A percentile compares a stretch with the other conserved stretches of the same genome.
Conservation (phyloP, 2,797 vertebrate species). For the Margarornis squamiger region DNA sequence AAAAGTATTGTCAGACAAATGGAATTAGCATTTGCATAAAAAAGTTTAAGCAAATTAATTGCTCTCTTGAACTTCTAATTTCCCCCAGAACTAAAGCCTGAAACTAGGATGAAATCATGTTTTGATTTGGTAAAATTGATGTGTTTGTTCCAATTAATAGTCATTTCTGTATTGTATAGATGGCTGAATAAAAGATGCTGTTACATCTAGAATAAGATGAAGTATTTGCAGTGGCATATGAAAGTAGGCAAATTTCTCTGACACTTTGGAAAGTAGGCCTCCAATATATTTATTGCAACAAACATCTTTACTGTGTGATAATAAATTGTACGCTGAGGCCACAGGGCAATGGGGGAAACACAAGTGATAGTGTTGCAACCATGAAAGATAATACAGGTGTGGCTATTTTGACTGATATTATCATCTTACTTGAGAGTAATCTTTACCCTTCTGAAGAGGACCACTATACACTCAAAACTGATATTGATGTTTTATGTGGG, state of each 20-base stretch:
- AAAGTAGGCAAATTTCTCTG: background rate
- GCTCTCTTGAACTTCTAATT: background rate
- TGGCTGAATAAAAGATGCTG: background rate
- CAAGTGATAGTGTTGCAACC: background rate
- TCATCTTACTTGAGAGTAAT: background rate
- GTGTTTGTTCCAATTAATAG: background rate
- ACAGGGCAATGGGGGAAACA: accelerated
- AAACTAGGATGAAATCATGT: background rate
- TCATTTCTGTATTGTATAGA: background rate
- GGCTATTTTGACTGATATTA: background rate
- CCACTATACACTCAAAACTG: background rate
- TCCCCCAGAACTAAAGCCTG: background rate
- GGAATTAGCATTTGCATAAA: background rate
- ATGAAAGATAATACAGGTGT: background rate
- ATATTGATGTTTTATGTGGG: background rate
- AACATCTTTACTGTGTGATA: background rate
- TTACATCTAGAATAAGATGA: background rate
- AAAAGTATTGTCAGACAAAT: background rate
- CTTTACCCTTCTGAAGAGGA: background rate
- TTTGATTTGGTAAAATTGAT: background rate
- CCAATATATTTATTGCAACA: background rate
- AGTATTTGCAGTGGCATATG: background rate
- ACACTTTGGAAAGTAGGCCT: background rate
- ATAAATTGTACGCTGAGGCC: background rate
- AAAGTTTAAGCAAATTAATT: background rate